A percentile compares a stretch with the other conserved stretches of the same genome.
These are phyloP conservation scores for Philypnodon macrostomus DNA, from an alignment of 2,797 vertebrate genomes.

Conservation along the genomic window DNA sequence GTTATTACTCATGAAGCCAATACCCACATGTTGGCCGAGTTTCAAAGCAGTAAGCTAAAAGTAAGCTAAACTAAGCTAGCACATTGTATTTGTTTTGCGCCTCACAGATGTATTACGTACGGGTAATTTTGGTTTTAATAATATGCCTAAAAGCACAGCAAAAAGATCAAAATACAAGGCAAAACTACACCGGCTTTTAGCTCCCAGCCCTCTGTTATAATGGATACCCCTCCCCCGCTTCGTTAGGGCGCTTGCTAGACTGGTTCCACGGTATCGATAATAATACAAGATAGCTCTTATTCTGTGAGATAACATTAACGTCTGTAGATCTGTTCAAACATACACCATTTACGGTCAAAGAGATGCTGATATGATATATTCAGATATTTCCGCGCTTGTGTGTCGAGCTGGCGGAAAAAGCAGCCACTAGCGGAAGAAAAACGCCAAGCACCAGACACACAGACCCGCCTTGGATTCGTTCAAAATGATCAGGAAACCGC, in stretches of 20 bases:
- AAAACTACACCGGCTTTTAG: background rate
- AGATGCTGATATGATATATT: accelerated
- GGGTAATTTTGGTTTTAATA: no score
- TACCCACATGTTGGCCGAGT: no score
- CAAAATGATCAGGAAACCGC: background rate
- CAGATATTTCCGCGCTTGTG: no score
- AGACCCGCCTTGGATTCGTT: constrained; percentile 9
- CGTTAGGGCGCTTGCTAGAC: constrained; percentile 23
- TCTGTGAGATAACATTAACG: accelerated
- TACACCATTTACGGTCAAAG: accelerated
- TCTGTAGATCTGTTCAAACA: accelerated
- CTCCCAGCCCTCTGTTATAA: no score
- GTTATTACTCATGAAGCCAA: no score
- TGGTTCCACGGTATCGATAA: constrained; percentile 35
- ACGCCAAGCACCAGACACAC: constrained; percentile 11
- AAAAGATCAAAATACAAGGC: background rate
- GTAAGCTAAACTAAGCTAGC: no score
- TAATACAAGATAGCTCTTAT: background rate
- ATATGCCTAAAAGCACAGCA: no score
- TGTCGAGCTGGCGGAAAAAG: constrained; percentile 18
- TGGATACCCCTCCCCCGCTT: constrained; percentile 44
- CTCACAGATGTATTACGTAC: no score
- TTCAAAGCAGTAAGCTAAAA: no score
- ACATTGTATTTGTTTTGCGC: no score
- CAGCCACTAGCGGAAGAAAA: constrained; percentile 24